Conservation (phyloP, 2,113 vertebrate genomes). For the Coryphaenoides rupestris region DNA sequence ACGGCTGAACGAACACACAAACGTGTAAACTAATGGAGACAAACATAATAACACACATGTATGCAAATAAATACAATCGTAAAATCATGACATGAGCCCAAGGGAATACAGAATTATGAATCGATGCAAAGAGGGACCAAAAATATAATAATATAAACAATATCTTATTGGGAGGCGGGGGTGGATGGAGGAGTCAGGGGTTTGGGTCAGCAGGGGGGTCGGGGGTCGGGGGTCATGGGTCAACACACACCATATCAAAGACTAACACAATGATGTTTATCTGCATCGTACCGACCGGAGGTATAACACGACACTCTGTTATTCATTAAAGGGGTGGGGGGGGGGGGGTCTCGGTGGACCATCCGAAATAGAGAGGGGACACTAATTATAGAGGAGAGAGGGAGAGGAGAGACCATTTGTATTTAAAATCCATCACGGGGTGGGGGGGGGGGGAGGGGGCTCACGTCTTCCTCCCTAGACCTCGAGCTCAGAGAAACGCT, state of each 20-base stretch:
- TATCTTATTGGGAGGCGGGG: no score
- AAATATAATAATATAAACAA: constrained; percentile 7
- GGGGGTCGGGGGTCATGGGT: constrained; percentile 18
- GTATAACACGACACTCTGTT: constrained; percentile 51
- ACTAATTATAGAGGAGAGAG: constrained; percentile 18
- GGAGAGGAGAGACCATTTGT: constrained; percentile 41
- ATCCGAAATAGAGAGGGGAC: constrained; percentile 31
- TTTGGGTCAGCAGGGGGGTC: no score
- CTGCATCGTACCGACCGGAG: constrained; percentile 44
- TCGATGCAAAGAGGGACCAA: constrained; percentile 36
- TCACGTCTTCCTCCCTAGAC: not conserved
- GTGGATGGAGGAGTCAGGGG: no score
- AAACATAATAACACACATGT: constrained; percentile 27
- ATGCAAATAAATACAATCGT: constrained; percentile 16
- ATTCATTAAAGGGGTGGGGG: no score
- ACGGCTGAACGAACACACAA: constrained; percentile 37
- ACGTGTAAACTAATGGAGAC: constrained; percentile 45
- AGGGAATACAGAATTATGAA: constrained; percentile 44
- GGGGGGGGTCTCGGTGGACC: constrained; percentile 46
- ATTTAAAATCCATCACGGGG: constrained; percentile 34
- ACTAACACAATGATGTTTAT: constrained; percentile 53
- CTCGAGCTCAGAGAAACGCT: not conserved
- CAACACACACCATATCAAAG: constrained; percentile 47
- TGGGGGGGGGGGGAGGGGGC: no score
- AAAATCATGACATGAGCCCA: constrained; percentile 43